These are phyloP conservation scores for Caenorhabditis panamensis DNA, from an alignment of 2,888 invertebrate genomes.

Conservation along the genomic window DNA sequence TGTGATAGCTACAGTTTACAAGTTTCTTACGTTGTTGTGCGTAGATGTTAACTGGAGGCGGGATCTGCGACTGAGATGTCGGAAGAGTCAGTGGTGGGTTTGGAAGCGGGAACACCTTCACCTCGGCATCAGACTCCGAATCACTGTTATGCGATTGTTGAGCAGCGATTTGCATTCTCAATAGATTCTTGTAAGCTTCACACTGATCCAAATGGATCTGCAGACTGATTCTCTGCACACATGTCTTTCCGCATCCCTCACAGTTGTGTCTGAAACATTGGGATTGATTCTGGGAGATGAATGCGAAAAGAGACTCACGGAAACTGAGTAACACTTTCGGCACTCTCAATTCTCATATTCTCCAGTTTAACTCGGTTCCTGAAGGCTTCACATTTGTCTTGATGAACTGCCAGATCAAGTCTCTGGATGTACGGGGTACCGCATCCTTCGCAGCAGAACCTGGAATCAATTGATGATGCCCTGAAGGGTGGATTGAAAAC, in stretches of 20 bases:
- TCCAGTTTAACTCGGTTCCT: constrained; percentile 24
- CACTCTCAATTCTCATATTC: constrained; percentile 19
- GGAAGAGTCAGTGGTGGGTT: constrained; percentile 40
- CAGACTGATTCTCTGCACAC: constrained; percentile 79
- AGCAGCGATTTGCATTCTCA: constrained; percentile 1
- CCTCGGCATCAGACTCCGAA: constrained; percentile 56
- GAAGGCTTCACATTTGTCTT: constrained; percentile 75
- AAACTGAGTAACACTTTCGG: constrained; percentile 32
- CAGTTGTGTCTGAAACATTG: constrained; percentile 75
- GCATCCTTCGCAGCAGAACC: constrained; percentile 77
- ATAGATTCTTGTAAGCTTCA: constrained; percentile 55
- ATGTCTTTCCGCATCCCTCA: constrained; percentile 77
- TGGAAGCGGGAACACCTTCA: constrained; percentile 43
- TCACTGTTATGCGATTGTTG: constrained; percentile 37
- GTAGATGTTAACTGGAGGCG: constrained; percentile 55
- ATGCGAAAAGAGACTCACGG: too few species aligned
- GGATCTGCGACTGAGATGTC: constrained; percentile 17
- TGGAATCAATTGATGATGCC: constrained; percentile 67
- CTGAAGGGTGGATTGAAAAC: constrained; percentile 74
- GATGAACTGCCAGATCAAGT: constrained; percentile 78
- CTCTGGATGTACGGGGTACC: constrained; percentile 78
- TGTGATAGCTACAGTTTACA: neutral
- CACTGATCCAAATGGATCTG: constrained; percentile 80
- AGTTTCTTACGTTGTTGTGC: constrained; percentile 34
- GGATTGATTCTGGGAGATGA: too few species aligned